Conservation (phyloP, 2,888 invertebrate genomes). For the Chymomyza amoena region DNA sequence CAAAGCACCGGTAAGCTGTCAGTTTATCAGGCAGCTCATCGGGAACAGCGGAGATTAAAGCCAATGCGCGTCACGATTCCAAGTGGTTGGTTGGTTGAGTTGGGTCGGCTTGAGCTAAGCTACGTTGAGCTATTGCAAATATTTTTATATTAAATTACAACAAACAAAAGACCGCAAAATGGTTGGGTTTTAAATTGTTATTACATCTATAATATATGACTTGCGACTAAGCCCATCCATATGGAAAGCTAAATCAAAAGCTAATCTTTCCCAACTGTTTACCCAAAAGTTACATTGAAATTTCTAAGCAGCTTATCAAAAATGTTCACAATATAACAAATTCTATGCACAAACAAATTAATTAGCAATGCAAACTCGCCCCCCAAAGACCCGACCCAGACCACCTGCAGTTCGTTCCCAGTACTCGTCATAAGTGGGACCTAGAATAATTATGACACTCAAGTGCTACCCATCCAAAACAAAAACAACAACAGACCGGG, state of each 20-base stretch:
- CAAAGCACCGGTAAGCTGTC: neutral
- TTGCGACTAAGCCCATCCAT: neutral
- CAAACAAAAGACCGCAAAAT: constrained; percentile 29
- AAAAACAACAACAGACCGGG: constrained; percentile 7
- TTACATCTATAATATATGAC: neutral
- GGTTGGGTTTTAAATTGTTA: neutral
- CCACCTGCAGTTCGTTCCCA: constrained; percentile 28
- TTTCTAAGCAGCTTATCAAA: neutral
- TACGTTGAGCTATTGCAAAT: neutral
- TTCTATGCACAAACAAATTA: constrained; percentile 57
- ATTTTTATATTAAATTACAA: constrained; percentile 35
- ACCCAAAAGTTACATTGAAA: neutral
- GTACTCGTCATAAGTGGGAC: constrained; percentile 26
- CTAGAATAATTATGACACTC: constrained; percentile 59
- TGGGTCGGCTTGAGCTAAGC: constrained; percentile 8
- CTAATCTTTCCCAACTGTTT: neutral
- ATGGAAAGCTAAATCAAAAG: neutral
- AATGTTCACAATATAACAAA: neutral
- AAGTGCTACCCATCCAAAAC: constrained; percentile 58
- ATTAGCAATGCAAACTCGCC: constrained; percentile 66
- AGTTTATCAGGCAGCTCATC: neutral
- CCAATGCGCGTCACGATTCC: constrained; percentile 40
- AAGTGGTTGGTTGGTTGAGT: constrained; percentile 8
- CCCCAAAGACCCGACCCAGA: constrained; percentile 7
- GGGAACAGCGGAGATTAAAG: neutral